Percentiles rank a stretch among this genome's conserved stretches.
Evolutionary conservation across 1,140 invertebrate species (phyloP).

Genomic region (Cotesia chilonis): DNA sequence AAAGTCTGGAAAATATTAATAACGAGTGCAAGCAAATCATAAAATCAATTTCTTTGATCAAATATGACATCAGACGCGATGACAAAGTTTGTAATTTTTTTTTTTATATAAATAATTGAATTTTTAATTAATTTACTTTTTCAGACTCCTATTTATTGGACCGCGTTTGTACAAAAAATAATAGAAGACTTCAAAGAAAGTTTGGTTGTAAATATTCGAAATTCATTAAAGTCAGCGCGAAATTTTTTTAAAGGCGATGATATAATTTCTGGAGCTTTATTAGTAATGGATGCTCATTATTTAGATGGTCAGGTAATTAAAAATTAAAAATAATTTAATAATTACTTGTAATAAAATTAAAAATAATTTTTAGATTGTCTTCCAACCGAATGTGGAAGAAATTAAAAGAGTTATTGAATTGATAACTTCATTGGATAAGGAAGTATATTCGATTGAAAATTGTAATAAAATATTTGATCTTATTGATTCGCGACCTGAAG

Average conservation of each 20-base stretch:
- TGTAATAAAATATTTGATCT: slow-evolving; percentile 14
- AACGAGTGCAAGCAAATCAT: not conserved
- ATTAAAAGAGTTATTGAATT: not conserved
- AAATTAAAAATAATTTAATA: not conserved
- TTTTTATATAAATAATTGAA: not conserved
- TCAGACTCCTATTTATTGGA: slow-evolving; percentile 21
- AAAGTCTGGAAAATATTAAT: not conserved
- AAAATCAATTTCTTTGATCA: not conserved
- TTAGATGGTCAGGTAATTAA: slow-evolving; percentile 12
- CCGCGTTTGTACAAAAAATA: slow-evolving; percentile 15
- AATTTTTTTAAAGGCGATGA: slow-evolving; percentile 24
- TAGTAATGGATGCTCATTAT: slow-evolving; percentile 21
- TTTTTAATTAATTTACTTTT: not conserved
- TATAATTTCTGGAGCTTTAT: slow-evolving; percentile 6
- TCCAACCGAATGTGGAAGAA: slow-evolving; percentile 18
- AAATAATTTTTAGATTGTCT: slow-evolving; percentile 7
- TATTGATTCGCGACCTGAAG: not conserved
- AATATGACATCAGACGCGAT: not conserved
- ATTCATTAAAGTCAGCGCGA: not conserved
- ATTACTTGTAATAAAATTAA: not conserved
- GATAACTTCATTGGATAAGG: not conserved
- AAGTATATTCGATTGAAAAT: slow-evolving; percentile 19
- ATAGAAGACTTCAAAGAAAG: slow-evolving; percentile 12
- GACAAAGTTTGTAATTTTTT: not conserved
- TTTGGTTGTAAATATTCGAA: slow-evolving; percentile 14